Conservation (phyloP, 2,797 vertebrate species). For the Perodicticus potto region DNA sequence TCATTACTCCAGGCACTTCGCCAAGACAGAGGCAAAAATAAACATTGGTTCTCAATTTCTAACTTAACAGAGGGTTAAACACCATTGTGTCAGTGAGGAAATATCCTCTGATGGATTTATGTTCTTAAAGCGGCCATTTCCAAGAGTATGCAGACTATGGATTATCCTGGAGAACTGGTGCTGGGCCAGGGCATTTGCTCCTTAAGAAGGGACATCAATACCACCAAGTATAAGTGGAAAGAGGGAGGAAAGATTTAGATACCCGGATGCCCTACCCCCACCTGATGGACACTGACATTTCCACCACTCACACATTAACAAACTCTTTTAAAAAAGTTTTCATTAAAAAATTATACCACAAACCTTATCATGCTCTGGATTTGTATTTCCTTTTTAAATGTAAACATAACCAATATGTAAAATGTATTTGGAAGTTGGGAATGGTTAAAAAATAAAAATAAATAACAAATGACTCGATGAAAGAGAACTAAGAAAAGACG, state of each 20-base stretch:
- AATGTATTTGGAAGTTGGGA: neutral
- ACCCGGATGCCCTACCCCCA: accelerated
- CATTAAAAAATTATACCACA: neutral
- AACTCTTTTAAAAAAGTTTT: neutral
- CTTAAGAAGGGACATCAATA: neutral
- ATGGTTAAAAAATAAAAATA: neutral
- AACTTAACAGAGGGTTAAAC: neutral
- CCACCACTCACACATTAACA: neutral
- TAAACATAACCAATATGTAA: constrained; percentile 1
- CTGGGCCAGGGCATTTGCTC: neutral
- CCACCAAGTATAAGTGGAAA: neutral
- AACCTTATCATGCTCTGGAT: neutral
- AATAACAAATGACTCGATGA: neutral
- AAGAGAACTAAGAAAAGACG: neutral
- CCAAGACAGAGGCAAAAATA: neutral
- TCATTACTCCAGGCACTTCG: neutral
- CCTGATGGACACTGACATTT: neutral
- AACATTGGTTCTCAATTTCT: neutral
- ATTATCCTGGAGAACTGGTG: neutral
- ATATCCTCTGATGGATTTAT: neutral
- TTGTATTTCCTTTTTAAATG: constrained; percentile 31
- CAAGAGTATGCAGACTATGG: neutral
- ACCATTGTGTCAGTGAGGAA: neutral
- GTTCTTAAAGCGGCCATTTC: neutral
- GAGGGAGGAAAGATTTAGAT: neutral